Percentiles rank a stretch among this genome's conserved stretches.
These are phyloP conservation scores for Drosophila lini DNA, from an alignment of 1,140 invertebrate genomes.

Conservation along the genomic window DNA sequence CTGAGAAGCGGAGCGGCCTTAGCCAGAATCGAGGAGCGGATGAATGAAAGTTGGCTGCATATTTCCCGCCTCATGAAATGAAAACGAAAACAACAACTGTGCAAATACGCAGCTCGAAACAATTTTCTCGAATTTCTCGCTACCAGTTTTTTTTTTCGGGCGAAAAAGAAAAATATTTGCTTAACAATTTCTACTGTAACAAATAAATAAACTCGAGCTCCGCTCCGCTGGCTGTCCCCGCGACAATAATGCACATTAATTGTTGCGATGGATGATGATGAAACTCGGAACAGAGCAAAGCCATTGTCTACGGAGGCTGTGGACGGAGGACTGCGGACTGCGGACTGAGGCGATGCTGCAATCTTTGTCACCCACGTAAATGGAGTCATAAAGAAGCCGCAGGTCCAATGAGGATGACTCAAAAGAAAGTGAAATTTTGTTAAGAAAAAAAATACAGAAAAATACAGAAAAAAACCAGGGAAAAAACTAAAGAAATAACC, in stretches of 20 bases:
- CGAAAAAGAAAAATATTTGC: slow-evolving; percentile 65
- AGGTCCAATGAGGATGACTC: slow-evolving; percentile 61
- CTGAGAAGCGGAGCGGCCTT: slow-evolving; percentile 42
- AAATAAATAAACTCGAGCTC: slow-evolving; percentile 50
- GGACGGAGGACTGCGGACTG: neutral
- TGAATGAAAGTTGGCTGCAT: slow-evolving; percentile 67
- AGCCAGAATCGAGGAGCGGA: slow-evolving; percentile 68
- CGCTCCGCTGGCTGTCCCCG: slow-evolving; percentile 7
- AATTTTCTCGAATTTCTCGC: slow-evolving; percentile 78
- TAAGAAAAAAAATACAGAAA: neutral
- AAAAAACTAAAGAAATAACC: slow-evolving; percentile 4
- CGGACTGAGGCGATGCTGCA: slow-evolving; percentile 49
- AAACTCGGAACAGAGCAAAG: slow-evolving; percentile 54
- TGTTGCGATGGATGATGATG: slow-evolving; percentile 59
- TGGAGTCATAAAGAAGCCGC: slow-evolving; percentile 37
- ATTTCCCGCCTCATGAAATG: slow-evolving; percentile 32
- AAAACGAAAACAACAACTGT: slow-evolving; percentile 66
- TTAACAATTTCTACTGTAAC: slow-evolving; percentile 80
- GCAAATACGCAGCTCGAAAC: slow-evolving; percentile 38
- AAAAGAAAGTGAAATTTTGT: slow-evolving; percentile 71
- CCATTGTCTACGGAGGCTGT: slow-evolving; percentile 51
- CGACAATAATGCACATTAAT: slow-evolving; percentile 75
- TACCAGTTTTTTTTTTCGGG: slow-evolving; percentile 63
- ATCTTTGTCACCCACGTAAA: slow-evolving; percentile 74
- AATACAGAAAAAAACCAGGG: neutral